Evolutionary conservation across 2,888 invertebrate genomes (phyloP), one percentile per base, ranked within the genome.

Genomic region (Bellardia bayeri): DNA sequence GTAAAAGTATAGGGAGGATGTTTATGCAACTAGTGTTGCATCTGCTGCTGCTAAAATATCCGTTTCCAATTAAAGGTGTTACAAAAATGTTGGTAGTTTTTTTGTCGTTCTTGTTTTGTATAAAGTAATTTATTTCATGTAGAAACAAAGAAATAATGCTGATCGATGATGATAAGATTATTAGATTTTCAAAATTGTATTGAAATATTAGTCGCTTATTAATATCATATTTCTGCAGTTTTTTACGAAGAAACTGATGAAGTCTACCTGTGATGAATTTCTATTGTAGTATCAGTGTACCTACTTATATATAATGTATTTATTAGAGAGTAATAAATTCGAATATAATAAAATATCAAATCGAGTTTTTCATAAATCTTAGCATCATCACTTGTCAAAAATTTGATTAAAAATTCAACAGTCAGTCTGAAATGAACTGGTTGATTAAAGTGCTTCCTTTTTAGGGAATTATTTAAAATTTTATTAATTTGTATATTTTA

Each of bases 1-100:
- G 56, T 23, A 30, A 13, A 37, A 69, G 14, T 16, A 16, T 42
- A 9, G 37, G 54, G 13, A 86, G 83, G 76, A 80, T 87, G 72
- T 76, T 87, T 45, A 58, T 81, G 51, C 75, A 74, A 63, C 45
- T 66, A 64, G 75, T 74, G 69, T 58, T 85, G 82, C 85, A 87
- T 78, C 84, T 87, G 87, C 78, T 61, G 16, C 11, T 42, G 61
- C 40, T 51, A 66, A 23, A 79, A 87, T 85, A 85, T 79, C 85
- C 85, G 75, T 64, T 85, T 80, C 69, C 23, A 54, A 85, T 85
- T 75, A 54, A 13, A 76, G 69, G 74, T 81, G 75, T 75, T 45
- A 81, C 2, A 45, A 14, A 64, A 61, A 66, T 68, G 14, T 61
- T 74, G 51, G 37, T 37, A 42, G n/a, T 54, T 68, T 23, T 11